phyloP scores from a whole-genome alignment of 2,797 vertebrate species.

The Centroberyx gerrardi region DNA sequence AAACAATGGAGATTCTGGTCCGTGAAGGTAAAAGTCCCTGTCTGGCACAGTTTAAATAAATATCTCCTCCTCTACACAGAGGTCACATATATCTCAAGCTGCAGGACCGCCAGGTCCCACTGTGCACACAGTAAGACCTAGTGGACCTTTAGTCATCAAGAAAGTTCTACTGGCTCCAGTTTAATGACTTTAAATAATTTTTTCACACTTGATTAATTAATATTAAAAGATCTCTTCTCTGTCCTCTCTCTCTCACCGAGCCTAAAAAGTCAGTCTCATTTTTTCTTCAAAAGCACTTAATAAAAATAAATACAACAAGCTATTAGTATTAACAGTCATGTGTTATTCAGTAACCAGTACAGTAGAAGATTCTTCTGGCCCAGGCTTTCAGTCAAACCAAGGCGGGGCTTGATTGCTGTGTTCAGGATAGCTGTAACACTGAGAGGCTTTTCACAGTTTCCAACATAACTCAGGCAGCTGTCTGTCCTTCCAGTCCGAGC shows the following conservation, averaged over 20 bases:
- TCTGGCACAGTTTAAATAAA: constrained; percentile 94
- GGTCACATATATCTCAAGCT: constrained; percentile 81
- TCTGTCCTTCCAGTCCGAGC: constrained; percentile 86
- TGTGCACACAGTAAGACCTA: constrained; percentile 83
- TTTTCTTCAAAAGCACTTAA: constrained; percentile 91
- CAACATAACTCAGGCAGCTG: constrained; percentile 87
- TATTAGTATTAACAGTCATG: constrained; percentile 97
- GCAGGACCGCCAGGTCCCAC: constrained; percentile 78
- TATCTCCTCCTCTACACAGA: constrained; percentile 86
- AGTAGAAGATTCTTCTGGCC: constrained; percentile 88
- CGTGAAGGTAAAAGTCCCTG: constrained; percentile 84
- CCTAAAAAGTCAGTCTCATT: constrained; percentile 89
- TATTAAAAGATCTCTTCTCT: constrained; percentile 92
- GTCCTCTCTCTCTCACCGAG: constrained; percentile 71
- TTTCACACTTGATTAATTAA: constrained; percentile 90
- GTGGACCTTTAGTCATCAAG: constrained; percentile 89
- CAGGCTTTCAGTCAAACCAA: constrained; percentile 75
- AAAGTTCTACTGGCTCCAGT: constrained; percentile 98
- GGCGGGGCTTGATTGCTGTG: constrained; percentile 88
- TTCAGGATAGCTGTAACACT: constrained; percentile 91
- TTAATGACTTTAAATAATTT: constrained; percentile 99
- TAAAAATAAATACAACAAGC: constrained; percentile 99
- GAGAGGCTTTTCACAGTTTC: constrained; percentile 96
- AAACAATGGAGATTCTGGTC: constrained; percentile 82
- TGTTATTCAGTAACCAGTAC: constrained; percentile 96